A percentile compares a stretch with the other conserved stretches of the same genome.
phyloP scores from a whole-genome alignment of 2,888 invertebrate species.

The Leptopilina syphax region DNA sequence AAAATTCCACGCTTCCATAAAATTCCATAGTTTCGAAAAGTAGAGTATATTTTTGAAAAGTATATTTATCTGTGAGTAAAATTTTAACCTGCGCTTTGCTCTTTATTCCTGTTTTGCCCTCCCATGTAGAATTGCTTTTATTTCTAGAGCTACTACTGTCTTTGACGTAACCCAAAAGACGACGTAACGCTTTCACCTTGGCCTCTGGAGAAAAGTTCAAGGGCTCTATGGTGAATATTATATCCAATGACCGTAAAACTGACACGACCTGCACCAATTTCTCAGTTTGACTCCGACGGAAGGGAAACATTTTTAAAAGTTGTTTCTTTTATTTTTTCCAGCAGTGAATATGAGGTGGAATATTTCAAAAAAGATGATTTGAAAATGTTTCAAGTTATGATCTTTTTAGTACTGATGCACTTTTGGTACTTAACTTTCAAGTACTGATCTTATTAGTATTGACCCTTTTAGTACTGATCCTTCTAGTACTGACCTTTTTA shows the following conservation, averaged over 20 bases:
- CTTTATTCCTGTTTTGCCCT: neutral
- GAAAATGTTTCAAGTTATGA: too few species aligned
- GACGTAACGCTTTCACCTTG: slow-evolving; percentile 56
- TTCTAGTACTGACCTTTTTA: too few species aligned
- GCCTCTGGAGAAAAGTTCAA: neutral
- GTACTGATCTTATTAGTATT: too few species aligned
- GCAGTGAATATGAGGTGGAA: too few species aligned
- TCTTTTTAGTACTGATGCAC: too few species aligned
- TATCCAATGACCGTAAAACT: neutral
- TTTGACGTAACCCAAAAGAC: neutral
- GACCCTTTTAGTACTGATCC: too few species aligned
- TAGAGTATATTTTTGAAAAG: too few species aligned
- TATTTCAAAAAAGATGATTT: too few species aligned
- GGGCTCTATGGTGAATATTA: neutral
- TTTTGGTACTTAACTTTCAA: too few species aligned
- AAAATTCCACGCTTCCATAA: slow-evolving; percentile 27
- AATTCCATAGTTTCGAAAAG: neutral
- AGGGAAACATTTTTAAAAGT: too few species aligned
- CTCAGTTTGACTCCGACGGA: slow-evolving; percentile 24
- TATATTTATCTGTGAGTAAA: neutral
- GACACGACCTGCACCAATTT: slow-evolving; percentile 43
- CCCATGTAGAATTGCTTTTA: neutral
- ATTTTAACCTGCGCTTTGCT: neutral
- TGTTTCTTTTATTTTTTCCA: too few species aligned
- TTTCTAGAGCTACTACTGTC: slow-evolving; percentile 3